A percentile compares a stretch with the other conserved stretches of the same genome.
Evolutionary conservation across 2,113 vertebrate species (phyloP).

Genomic region (Potamarius usumacintae): DNA sequence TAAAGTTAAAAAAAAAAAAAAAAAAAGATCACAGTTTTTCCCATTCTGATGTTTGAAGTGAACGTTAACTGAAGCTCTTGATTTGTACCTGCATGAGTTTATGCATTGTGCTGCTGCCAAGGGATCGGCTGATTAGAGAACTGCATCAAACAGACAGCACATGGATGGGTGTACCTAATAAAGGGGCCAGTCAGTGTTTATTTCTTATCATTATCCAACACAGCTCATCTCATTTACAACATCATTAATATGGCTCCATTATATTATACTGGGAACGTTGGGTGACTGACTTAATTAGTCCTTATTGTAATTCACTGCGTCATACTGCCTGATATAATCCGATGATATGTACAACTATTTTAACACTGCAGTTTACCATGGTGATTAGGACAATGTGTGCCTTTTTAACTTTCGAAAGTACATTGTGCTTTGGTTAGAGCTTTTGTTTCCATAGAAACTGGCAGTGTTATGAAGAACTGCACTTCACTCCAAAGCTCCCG

Average conservation of each 20-base stretch:
- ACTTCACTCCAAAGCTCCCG: background rate
- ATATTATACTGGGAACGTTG: background rate
- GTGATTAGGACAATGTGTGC: conserved; percentile 5
- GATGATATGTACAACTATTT: conserved; percentile 10
- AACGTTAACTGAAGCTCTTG: no score
- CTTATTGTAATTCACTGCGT: background rate
- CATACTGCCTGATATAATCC: background rate
- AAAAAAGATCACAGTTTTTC: no score
- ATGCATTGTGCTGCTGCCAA: no score
- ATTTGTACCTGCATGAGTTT: no score
- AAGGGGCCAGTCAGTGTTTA: background rate
- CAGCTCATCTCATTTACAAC: background rate
- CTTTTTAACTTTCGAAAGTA: conserved; percentile 11
- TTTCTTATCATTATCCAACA: background rate
- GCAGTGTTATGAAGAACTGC: conserved; percentile 38
- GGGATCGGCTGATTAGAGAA: no score
- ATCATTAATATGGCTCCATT: background rate
- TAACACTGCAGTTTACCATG: conserved; percentile 17
- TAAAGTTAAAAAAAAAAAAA: no score
- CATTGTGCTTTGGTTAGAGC: conserved; percentile 20
- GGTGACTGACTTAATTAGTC: background rate
- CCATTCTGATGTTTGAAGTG: no score
- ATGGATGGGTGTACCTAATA: no score
- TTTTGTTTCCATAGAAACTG: conserved; percentile 57
- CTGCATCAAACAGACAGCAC: no score